Conservation (phyloP, 2,113 vertebrate species). For the Romanogobio albipinnatus region DNA sequence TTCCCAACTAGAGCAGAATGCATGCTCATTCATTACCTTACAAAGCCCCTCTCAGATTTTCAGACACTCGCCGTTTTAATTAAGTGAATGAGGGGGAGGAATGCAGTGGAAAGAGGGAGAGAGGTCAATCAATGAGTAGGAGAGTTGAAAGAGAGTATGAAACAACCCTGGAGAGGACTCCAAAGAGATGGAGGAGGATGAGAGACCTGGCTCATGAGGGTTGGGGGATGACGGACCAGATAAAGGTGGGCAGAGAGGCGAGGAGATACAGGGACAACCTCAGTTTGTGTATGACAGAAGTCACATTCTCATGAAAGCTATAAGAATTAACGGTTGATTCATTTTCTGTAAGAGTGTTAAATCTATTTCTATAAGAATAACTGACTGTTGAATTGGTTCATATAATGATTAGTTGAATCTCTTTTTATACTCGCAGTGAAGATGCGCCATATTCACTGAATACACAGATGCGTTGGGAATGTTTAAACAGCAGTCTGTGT, state of each 20-base stretch:
- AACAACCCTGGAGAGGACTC: background rate
- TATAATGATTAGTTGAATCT: slow-evolving; percentile 10
- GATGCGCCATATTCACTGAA: background rate
- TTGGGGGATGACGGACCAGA: background rate
- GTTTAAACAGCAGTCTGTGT: background rate
- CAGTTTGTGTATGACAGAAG: background rate
- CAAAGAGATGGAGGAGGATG: slow-evolving; percentile 29
- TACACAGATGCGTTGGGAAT: background rate
- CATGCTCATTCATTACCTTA: slow-evolving; percentile 35
- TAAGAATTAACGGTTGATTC: background rate
- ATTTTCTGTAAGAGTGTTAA: background rate
- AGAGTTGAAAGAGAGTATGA: slow-evolving; percentile 18
- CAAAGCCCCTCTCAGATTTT: slow-evolving; percentile 35
- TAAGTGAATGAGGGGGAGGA: slow-evolving; percentile 32
- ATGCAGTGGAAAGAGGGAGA: slow-evolving; percentile 33
- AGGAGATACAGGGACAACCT: slow-evolving; percentile 8
- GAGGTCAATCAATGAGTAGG: slow-evolving; percentile 42
- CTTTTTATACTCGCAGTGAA: slow-evolving; percentile 3
- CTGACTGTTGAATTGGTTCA: slow-evolving; percentile 14
- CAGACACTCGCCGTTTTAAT: slow-evolving; percentile 11
- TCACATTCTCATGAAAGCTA: background rate
- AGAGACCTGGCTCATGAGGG: slow-evolving; percentile 7
- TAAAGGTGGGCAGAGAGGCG: background rate
- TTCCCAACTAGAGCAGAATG: slow-evolving; percentile 14
- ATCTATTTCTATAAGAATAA: slow-evolving; percentile 30